Percentiles rank a stretch among this genome's conserved stretches.
Conservation (phyloP, 2,888 invertebrate species). For the Polydrusus pterygomalis region DNA sequence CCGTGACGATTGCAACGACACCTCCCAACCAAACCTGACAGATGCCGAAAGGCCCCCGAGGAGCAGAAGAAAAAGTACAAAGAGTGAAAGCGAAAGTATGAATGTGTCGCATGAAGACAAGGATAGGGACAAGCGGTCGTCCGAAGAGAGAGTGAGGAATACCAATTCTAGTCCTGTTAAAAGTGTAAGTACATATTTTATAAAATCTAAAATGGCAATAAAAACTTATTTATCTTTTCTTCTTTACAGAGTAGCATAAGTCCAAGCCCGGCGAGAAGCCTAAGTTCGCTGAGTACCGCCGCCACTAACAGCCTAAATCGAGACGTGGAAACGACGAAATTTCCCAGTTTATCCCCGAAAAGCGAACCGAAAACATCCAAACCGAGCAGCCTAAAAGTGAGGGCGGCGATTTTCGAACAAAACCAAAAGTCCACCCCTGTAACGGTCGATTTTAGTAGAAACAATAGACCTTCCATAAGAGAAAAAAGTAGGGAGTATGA, state of each 20-base stretch:
- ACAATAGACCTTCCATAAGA: conserved; percentile 49
- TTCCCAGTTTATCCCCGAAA: conserved; percentile 28
- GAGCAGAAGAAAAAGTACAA: conserved; percentile 58
- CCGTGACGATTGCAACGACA: conserved; percentile 59
- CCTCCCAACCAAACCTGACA: conserved; percentile 28
- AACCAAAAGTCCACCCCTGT: conserved; percentile 59
- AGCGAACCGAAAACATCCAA: conserved; percentile 43
- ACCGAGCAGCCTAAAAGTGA: conserved; percentile 62
- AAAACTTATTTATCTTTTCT: neutral
- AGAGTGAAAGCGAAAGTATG: conserved; percentile 55
- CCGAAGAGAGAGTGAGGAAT: conserved; percentile 39
- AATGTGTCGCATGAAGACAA: conserved; percentile 36
- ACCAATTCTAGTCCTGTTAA: conserved; percentile 45
- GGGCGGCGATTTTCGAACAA: conserved; percentile 66
- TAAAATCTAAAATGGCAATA: too few species aligned
- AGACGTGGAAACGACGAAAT: conserved; percentile 13
- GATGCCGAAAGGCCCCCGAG: conserved; percentile 51
- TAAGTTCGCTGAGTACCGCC: conserved; percentile 37
- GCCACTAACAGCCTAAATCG: neutral
- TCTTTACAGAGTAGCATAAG: conserved; percentile 16
- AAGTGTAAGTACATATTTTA: conserved; percentile 42
- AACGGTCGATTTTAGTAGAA: conserved; percentile 46
- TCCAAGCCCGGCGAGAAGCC: conserved; percentile 42
- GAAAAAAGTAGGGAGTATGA: conserved; percentile 55
- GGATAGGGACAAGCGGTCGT: conserved; percentile 21